phyloP scores from a whole-genome alignment of 1,140 invertebrate species.

The Ctenoplectra terminalis region DNA sequence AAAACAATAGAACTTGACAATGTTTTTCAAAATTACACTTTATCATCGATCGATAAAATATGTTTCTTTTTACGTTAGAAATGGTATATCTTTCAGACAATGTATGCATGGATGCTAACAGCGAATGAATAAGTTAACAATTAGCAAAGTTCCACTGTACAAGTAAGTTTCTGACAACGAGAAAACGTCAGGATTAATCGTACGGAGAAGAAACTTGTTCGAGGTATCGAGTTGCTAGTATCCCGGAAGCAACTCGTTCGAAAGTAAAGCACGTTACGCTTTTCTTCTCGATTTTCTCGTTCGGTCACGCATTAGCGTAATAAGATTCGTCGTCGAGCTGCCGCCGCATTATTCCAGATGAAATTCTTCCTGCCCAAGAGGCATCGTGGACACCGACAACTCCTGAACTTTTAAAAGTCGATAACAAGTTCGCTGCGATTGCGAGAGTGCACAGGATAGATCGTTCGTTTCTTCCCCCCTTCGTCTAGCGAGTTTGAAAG shows the following conservation, averaged over 20 bases:
- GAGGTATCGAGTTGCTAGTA: not conserved
- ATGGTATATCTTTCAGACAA: no score
- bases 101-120: no score
- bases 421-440: slow-evolving; percentile 28
- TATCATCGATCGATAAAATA: no score
- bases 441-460: not conserved
- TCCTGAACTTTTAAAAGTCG: slow-evolving; percentile 32
- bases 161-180: not conserved
- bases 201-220: not conserved
- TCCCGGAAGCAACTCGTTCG: not conserved
- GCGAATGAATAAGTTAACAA: no score
- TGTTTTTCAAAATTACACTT: no score
- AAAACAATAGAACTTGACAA: no score
- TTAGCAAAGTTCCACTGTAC: not conserved
- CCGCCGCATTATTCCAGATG: not conserved
- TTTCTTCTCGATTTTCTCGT: not conserved
- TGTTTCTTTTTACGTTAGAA: no score
- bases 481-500: not conserved
- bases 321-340: slow-evolving; percentile 24
- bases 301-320: slow-evolving; percentile 32
- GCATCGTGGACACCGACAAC: not conserved
- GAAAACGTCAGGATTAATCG: not conserved
- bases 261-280: not conserved
- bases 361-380: not conserved
- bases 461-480: not conserved